phyloP scores from a whole-genome alignment of 2,888 invertebrate species.

The Stenoptilia bipunctidactyla region DNA sequence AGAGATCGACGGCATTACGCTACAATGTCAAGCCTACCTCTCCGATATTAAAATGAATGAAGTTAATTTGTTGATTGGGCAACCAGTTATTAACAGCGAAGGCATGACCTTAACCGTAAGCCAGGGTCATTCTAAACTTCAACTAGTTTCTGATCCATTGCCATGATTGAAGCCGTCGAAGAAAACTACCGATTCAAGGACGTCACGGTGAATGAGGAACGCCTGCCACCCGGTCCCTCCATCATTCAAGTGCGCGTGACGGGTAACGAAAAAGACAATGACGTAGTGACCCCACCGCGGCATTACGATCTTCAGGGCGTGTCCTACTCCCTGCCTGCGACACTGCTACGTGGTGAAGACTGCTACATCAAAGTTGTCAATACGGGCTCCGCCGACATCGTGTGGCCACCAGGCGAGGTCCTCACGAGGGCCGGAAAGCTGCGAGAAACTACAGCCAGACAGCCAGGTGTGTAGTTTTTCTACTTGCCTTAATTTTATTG shows the following conservation, averaged over 20 bases:
- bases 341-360: constrained; percentile 15
- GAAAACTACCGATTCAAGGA: not conserved
- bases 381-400: constrained; percentile 9
- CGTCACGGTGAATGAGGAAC: constrained; percentile 6
- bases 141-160: not conserved
- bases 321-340: constrained; percentile 18
- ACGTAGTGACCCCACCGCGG: constrained; percentile 3
- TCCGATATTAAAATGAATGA: constrained; percentile 13
- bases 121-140: not conserved
- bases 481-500: no score
- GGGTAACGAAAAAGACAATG: constrained; percentile 7
- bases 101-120: constrained; percentile 11
- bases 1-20: constrained; percentile 13
- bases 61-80: constrained; percentile 16
- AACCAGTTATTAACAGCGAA: constrained; percentile 17
- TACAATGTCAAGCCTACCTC: constrained; percentile 10
- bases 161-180: not conserved
- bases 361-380: constrained; percentile 20
- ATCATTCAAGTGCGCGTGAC: constrained; percentile 13
- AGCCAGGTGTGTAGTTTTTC: constrained; percentile 6
- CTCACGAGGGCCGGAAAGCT: constrained; percentile 13
- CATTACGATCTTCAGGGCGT: constrained; percentile 16
- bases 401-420: constrained; percentile 11
- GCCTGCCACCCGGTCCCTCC: constrained; percentile 12
- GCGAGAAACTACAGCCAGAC: constrained; percentile 4